Base-by-base conservation (phyloP, 2,113 vertebrate genomes). In the Entelurus aequoreus region DNA sequence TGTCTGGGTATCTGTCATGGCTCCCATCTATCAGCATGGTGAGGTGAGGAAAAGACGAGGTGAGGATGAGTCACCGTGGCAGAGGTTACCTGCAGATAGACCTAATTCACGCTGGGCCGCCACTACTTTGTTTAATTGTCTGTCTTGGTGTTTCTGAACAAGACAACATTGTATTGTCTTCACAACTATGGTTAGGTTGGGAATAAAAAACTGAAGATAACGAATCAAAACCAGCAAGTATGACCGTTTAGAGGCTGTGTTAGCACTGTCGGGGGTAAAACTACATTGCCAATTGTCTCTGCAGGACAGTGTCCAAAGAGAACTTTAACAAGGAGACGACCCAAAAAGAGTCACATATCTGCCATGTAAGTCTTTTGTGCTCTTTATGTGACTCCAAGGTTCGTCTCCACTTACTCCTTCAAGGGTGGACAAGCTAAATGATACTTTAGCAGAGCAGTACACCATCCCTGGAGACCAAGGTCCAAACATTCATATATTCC, bases 391-490 rank as follows among this genome's bases (percentile, higher is more conserved):
- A 19, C 69, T 78, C 59, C 38, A 47, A 48, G 68, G 28, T 64
- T 6, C 36, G 53, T 84, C 82, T 74, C 13, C 67, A 65, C 68
- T 78, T 73, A 75, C 67, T 80, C 66, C 76, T 83, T 85, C 74
- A 79, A 79, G 83, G 80, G 80, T 80, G 84, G 78, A 76, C 80
- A 81, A 71, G 58, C 74, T 83, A 80, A 84, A 82, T 77, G 68
- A 63, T 64, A 63, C 75, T 80, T 74, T 65, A 60, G 44, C 60
- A 54, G 68, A 58, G 73, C 69, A 59, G 58, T 77, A 78, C 72
- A 66, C 42, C 16, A 40, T 79, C 82, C 71, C 82, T 0, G 4
- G 71, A 69, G 75, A 80, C 48, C 57, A 57, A 65, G 61, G 65
- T 68, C 67, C 65, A 54, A 65, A 69, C 70, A 60, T 62, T 37